phyloP scores from a whole-genome alignment of 2,113 vertebrate species.

The Bostrychus sinensis region DNA sequence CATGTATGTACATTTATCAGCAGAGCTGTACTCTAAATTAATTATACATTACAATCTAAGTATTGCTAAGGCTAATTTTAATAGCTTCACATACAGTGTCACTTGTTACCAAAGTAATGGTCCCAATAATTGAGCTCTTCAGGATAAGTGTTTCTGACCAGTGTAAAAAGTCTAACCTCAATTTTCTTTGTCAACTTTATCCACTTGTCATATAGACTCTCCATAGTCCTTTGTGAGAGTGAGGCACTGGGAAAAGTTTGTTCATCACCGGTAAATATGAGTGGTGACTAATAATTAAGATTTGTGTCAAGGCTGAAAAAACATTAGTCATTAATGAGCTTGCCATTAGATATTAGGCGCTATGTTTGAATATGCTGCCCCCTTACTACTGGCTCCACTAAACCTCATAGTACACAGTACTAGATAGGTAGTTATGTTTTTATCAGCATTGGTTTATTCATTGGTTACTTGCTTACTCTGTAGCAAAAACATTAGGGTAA shows the following conservation, averaged over 20 bases:
- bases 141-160: neutral
- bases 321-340: too few relatives aligned
- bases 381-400: neutral
- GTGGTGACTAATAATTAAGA: neutral
- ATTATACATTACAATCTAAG: neutral
- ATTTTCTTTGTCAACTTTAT: slow-evolving; percentile 2
- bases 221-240: neutral
- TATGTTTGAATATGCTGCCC: neutral
- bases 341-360: too few relatives aligned
- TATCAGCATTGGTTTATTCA: too few relatives aligned
- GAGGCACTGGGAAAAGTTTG: neutral
- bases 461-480: too few relatives aligned
- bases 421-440: too few relatives aligned
- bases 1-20: slow-evolving; percentile 6
- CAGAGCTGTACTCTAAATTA: neutral
- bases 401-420: too few relatives aligned
- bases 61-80: too few relatives aligned
- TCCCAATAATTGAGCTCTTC: neutral
- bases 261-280: neutral
- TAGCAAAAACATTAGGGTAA: too few relatives aligned
- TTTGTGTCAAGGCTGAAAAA: neutral
- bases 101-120: neutral
- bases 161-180: neutral
- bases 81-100: neutral
- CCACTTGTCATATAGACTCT: neutral